Evolutionary conservation across 2,888 invertebrate genomes (phyloP), one percentile per base, ranked within the genome.

Genomic region (Philhelius pedissequus): DNA sequence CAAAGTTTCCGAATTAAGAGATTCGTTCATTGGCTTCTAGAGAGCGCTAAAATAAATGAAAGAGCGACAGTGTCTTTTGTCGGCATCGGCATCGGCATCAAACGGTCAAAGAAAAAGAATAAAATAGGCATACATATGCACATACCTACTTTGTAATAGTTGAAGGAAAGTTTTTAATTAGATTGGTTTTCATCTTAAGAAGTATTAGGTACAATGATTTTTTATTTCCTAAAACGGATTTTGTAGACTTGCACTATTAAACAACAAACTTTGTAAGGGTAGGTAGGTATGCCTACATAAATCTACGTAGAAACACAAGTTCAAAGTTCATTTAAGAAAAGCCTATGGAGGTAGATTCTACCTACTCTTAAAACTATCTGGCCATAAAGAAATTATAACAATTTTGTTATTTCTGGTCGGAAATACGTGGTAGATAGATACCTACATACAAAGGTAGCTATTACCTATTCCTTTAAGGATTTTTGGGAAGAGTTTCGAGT

Each of bases 1-100:
- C 9, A 25, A 62, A 48, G 48, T 30, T 48, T 77, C 40, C 68
- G 62, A 74, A 74, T 78, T 64, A 83, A 83, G 82, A 83, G 82
- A 78, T 48, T 83, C 56, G 78, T 73, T 69, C 78, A 78, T 78
- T 83, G 73, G 54, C 82, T 48, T 60, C 64, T 40, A 9, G 35
- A 64, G 45, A 66, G 64, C 25, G 13, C 5, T 15, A 25, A 8
- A 15, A 27, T 4, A 18, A 1, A 13, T 0, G 2, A 32, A 27
- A 64, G 40, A 58, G 64, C 27, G 20, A 18, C 25, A 9, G 3
- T 32, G 38, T n/a, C 5, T 25, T 18, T 58, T 56, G 45, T 56
- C 58, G 22, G n/a, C 56, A 43, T 45, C 30, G 18, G 27, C 20
- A 30, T 25, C 48, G 48, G 9, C 1, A 56, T 9, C 20, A 6